Conservation (phyloP, 2,113 vertebrate species). For the Psittacula cyanocephala region DNA sequence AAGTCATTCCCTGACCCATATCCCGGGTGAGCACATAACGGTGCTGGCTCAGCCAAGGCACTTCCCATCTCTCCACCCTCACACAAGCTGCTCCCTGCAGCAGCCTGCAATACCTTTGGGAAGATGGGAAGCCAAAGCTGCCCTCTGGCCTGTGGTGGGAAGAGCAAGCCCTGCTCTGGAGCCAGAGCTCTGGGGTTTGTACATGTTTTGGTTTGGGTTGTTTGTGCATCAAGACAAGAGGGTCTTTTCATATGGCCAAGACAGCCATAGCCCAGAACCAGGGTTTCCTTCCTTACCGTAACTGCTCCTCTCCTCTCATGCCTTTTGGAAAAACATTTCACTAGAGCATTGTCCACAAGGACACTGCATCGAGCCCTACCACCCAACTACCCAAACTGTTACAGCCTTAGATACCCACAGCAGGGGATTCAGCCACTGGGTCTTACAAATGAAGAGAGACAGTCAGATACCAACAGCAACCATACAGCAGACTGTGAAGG, state of each 20-base stretch:
- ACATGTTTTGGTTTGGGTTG: not conserved
- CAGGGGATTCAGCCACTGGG: not conserved
- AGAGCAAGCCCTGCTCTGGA: not conserved
- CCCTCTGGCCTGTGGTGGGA: not conserved
- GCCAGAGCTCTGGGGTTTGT: not conserved
- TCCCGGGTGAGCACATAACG: not conserved
- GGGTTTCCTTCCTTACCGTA: not conserved
- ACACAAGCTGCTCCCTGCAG: not conserved
- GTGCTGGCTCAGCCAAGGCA: not conserved
- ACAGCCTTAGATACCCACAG: rapidly evolving
- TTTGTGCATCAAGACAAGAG: not conserved
- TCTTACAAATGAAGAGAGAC: not conserved
- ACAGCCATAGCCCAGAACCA: not conserved
- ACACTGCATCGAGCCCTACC: not conserved
- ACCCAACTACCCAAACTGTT: not conserved
- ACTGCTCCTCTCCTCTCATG: not conserved
- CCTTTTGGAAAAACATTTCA: not conserved
- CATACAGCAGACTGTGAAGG: not conserved
- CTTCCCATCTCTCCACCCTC: not conserved
- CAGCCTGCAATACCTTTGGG: rapidly evolving
- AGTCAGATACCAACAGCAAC: not conserved
- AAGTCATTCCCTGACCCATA: not conserved
- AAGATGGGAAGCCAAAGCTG: not conserved
- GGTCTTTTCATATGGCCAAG: not conserved
- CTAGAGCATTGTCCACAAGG: not conserved